Base-by-base conservation (phyloP, 2,113 vertebrate species). In the Mugil cephalus region DNA sequence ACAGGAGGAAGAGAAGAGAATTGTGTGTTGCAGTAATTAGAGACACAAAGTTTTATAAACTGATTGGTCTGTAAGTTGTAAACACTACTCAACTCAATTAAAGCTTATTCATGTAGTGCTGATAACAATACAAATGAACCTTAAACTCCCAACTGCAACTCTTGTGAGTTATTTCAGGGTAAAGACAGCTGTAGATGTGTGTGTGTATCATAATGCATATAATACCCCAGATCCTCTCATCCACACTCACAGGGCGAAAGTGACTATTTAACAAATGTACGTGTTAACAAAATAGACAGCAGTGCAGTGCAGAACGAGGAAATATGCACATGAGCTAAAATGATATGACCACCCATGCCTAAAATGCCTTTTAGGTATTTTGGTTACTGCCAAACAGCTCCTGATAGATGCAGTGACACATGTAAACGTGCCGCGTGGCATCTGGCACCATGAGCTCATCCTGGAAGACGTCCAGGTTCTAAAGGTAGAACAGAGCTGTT, bases 241-340 rank as follows among this genome's bases (percentile, higher is more conserved):
- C 90, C 87, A 76, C 79, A 70, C 91, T 89, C 83, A 88, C 84
- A 46, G 85, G 87, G 82, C 35, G 87, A 71, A 81, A 90, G 75
- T 80, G 87, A 92, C 93, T 92, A 91, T 93, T 95, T 94, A 94
- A 91, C 84, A 89, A 78, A 90, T n/a, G 85, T 92, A 91, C 95
- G 90, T 91, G 91, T 89, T 19, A 18, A 63, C 34, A 65, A 51
- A 39, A 65, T n/a, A 39, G 47, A 51, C 15, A 38, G 55, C 39
- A 52, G 14, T 58, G 59, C 53, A 56, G 55, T 70, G 61, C 52
- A 74, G 42, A 65, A 18, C 10, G 43, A 65, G 9, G 24, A 30
- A 30, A 30, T 5, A 30, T 30, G 24, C 24, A 30, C 5, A 30
- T 30, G 24, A 30, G 24, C 24, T 30, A 30, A 30, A 30, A 30